Percentiles rank a stretch among this genome's conserved stretches.
phyloP scores from a whole-genome alignment of 1,140 invertebrate species.

The Paramacrobiotus metropolitanus region DNA sequence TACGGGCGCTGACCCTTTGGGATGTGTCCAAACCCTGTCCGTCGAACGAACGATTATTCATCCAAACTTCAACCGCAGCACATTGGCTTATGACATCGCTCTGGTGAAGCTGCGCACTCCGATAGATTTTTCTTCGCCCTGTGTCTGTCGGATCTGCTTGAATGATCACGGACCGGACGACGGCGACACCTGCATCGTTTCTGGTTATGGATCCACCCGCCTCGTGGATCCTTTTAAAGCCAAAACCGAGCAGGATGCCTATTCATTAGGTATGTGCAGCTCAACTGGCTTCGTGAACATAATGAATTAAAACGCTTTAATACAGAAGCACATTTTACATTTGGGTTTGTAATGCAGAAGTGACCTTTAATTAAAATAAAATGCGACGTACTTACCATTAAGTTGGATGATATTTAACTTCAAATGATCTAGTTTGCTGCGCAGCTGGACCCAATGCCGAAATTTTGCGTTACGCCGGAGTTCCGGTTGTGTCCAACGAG shows the following conservation, averaged over 20 bases:
- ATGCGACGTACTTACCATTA: too few relatives aligned
- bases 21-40: background rate
- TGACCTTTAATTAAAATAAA: too few relatives aligned
- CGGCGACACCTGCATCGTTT: conserved; percentile 1
- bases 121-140: background rate
- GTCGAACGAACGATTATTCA: background rate
- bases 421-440: too few relatives aligned
- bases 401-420: too few relatives aligned
- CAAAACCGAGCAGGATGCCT: background rate
- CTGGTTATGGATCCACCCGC: conserved; percentile 2
- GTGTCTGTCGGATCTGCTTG: background rate
- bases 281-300: too few relatives aligned
- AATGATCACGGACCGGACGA: background rate
- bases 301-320: too few relatives aligned
- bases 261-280: background rate
- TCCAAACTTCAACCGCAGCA: background rate
- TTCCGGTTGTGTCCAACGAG: conserved; percentile 1
- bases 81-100: background rate
- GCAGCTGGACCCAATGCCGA: conserved; percentile 4
- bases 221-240: background rate
- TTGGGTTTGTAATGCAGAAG: too few relatives aligned
- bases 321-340: too few relatives aligned
- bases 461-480: background rate
- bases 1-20: background rate
- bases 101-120: background rate